Conservation (phyloP, 2,888 invertebrate species). For the Alloscopus bannaensis region DNA sequence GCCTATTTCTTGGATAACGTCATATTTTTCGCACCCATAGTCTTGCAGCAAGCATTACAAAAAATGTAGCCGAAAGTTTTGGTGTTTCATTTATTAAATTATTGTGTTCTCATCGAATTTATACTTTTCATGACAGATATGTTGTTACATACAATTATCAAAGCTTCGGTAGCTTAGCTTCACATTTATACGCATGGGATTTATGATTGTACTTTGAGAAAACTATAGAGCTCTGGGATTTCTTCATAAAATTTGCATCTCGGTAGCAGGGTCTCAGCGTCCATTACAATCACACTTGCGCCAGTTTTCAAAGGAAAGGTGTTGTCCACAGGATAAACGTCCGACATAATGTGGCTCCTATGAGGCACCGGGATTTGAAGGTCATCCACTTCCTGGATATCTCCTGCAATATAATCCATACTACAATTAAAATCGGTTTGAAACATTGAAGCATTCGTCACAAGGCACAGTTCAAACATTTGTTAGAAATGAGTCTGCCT, state of each 20-base stretch:
- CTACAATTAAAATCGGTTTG: slow-evolving; percentile 17
- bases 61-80: no score
- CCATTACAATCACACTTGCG: slow-evolving; percentile 49
- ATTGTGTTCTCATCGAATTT: no score
- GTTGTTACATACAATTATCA: neutral
- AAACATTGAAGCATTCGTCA: no score
- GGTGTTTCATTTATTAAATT: no score
- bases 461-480: no score
- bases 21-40: no score
- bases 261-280: slow-evolving; percentile 47
- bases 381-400: slow-evolving; percentile 37
- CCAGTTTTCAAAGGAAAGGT: slow-evolving; percentile 53
- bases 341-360: slow-evolving; percentile 14
- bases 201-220: slow-evolving; percentile 49
- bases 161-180: no score
- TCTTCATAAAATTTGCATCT: slow-evolving; percentile 60
- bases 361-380: slow-evolving; percentile 40
- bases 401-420: slow-evolving; percentile 24
- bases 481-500: no score
- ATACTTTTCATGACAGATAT: no score
- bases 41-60: no score
- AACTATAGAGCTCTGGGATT: slow-evolving; percentile 56
- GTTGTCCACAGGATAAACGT: slow-evolving; percentile 38
- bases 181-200: slow-evolving; percentile 1
- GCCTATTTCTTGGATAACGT: no score